Evolutionary conservation across 2,797 vertebrate genomes (phyloP).

Genomic region (Ataeniobius toweri): DNA sequence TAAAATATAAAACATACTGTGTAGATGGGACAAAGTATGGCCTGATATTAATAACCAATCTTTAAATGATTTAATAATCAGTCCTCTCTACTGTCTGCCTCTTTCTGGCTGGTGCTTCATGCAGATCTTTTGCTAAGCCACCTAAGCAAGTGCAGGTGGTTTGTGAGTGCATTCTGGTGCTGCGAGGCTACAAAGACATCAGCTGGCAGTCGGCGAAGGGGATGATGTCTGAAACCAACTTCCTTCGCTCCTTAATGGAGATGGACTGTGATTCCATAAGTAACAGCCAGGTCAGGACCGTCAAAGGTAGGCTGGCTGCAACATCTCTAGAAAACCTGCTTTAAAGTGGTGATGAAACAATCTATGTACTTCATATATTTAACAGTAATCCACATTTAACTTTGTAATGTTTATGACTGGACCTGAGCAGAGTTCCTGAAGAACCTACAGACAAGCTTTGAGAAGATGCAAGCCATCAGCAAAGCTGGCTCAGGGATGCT

Average conservation of each 20-base stretch:
- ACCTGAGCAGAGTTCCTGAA: slow-evolving; percentile 83
- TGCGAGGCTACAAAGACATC: slow-evolving; percentile 93
- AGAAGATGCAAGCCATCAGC: slow-evolving; percentile 95
- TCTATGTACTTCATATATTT: neutral
- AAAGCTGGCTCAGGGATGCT: slow-evolving; percentile 95
- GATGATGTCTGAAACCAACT: slow-evolving; percentile 98
- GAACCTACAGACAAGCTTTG: slow-evolving; percentile 86
- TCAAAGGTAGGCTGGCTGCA: slow-evolving; percentile 82
- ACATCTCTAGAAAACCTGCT: slow-evolving; percentile 1
- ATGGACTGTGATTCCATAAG: slow-evolving; percentile 90
- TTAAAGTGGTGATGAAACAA: neutral
- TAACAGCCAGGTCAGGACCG: slow-evolving; percentile 85
- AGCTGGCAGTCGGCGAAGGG: slow-evolving; percentile 93
- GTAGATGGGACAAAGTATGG: neutral
- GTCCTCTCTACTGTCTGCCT: neutral
- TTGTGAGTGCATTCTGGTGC: slow-evolving; percentile 94
- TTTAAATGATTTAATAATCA: neutral
- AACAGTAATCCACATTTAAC: neutral
- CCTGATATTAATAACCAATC: neutral
- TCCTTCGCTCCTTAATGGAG: slow-evolving; percentile 90
- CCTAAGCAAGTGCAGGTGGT: slow-evolving; percentile 93
- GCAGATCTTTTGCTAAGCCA: slow-evolving; percentile 95
- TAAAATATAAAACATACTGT: neutral
- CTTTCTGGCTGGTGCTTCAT: slow-evolving; percentile 5
- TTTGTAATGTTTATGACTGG: slow-evolving; percentile 13